These are phyloP conservation scores for Hymenochirus boettgeri DNA, from an alignment of 2,113 vertebrate species.

Conservation along the genomic window DNA sequence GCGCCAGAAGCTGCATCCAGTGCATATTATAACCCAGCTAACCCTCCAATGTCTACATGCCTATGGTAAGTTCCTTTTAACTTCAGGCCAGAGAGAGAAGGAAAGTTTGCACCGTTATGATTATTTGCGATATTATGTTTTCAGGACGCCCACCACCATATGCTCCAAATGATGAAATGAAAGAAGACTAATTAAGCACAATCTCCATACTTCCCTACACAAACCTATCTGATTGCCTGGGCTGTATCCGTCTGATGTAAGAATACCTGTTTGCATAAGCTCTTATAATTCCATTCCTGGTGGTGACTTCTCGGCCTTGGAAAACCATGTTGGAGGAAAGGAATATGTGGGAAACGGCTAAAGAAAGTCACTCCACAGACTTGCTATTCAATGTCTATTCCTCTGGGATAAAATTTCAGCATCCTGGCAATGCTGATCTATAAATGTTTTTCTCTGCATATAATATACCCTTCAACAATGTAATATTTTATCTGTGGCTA, in stretches of 20 bases:
- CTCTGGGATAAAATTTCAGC: too few relatives aligned
- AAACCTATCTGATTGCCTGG: background rate
- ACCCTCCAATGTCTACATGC: constrained; percentile 87
- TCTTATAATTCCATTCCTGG: background rate
- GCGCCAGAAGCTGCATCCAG: constrained; percentile 77
- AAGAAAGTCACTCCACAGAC: background rate
- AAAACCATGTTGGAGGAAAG: background rate
- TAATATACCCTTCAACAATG: too few relatives aligned
- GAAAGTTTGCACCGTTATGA: too few relatives aligned
- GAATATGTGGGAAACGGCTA: background rate
- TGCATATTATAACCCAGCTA: constrained; percentile 82
- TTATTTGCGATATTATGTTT: background rate
- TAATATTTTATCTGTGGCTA: too few relatives aligned
- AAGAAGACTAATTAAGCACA: constrained; percentile 68
- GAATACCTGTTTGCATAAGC: background rate
- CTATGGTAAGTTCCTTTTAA: constrained; percentile 66
- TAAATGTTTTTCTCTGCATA: too few relatives aligned
- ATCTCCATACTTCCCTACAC: background rate
- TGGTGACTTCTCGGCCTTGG: background rate
- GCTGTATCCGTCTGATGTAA: background rate
- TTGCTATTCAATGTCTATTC: background rate
- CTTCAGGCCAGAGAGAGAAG: background rate
- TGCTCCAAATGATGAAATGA: constrained; percentile 62
- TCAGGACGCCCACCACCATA: constrained; percentile 80
- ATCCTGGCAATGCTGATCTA: too few relatives aligned